Percentiles rank a stretch among this genome's conserved stretches.
Evolutionary conservation across 2,797 vertebrate genomes (phyloP).

Genomic region (Pseudochaenichthys georgianus): DNA sequence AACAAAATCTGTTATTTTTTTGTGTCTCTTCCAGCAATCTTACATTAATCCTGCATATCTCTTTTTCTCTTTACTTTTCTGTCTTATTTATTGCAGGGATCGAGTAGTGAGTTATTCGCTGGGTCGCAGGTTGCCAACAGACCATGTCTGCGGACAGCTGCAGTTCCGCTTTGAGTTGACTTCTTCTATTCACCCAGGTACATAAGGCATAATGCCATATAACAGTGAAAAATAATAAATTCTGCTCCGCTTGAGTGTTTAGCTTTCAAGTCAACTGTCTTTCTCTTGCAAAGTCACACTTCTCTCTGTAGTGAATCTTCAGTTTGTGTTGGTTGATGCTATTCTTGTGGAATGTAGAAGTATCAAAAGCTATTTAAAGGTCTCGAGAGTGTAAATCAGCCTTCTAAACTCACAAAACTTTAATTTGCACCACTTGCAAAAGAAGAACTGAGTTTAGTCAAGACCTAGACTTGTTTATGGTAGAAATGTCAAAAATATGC

Average conservation of each 20-base stretch:
- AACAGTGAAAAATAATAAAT: not conserved
- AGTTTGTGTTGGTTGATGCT: too few relatives aligned
- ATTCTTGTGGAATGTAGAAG: too few relatives aligned
- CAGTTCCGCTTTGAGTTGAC: constrained; percentile 98
- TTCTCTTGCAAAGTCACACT: not conserved
- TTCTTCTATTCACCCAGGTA: constrained; percentile 95
- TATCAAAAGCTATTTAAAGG: too few relatives aligned
- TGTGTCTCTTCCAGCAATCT: not conserved
- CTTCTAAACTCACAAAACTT: too few relatives aligned
- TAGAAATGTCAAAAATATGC: not conserved
- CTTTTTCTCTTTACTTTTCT: constrained; percentile 1
- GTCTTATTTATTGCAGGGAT: constrained; percentile 83
- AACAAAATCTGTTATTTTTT: not conserved
- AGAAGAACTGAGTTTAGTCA: too few relatives aligned
- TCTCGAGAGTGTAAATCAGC: too few relatives aligned
- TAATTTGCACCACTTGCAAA: too few relatives aligned
- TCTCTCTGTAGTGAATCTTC: too few relatives aligned
- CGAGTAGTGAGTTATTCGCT: constrained; percentile 95
- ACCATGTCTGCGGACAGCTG: constrained; percentile 97
- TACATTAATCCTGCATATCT: not conserved
- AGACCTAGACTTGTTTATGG: not conserved
- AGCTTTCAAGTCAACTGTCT: not conserved
- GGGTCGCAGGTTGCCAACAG: constrained; percentile 94
- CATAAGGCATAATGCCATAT: accelerated
- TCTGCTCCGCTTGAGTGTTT: not conserved